Conservation (phyloP, 2,113 vertebrate genomes). For the Budorcas taxicolor region DNA sequence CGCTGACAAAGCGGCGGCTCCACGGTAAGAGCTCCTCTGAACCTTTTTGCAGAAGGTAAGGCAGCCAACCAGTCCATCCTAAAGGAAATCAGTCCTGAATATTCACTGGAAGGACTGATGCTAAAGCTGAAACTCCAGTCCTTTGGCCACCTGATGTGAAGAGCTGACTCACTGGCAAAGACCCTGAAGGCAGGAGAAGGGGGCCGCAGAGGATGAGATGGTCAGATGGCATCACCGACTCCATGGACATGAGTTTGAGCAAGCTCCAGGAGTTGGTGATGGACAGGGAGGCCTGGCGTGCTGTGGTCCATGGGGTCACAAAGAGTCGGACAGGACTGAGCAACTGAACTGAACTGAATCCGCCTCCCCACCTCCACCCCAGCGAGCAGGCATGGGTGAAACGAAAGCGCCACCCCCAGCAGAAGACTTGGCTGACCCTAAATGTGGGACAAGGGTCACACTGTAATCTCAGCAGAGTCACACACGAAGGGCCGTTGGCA, state of each 20-base stretch:
- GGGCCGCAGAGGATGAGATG: neutral
- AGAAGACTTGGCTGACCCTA: constrained; percentile 21
- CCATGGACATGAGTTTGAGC: neutral
- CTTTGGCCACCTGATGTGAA: rapidly evolving
- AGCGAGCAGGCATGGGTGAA: neutral
- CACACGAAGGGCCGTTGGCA: neutral
- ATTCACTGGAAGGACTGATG: neutral
- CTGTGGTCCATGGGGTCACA: rapidly evolving
- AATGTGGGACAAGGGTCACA: constrained; percentile 48
- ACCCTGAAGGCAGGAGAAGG: neutral
- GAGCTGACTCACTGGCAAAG: neutral
- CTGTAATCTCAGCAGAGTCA: constrained; percentile 25
- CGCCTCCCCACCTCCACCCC: neutral
- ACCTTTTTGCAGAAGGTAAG: neutral
- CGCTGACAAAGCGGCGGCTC: neutral
- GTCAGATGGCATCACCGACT: neutral
- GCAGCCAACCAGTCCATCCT: neutral
- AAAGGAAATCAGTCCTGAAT: neutral
- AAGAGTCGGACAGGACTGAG: neutral
- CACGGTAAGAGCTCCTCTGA: rapidly evolving
- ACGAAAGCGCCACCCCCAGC: neutral
- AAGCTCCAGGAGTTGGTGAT: neutral
- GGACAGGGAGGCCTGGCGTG: neutral
- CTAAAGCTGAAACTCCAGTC: neutral
- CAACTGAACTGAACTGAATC: neutral